These are phyloP conservation scores for Pollicipes pollicipes DNA, from an alignment of 1,140 invertebrate genomes.

Conservation along the genomic window DNA sequence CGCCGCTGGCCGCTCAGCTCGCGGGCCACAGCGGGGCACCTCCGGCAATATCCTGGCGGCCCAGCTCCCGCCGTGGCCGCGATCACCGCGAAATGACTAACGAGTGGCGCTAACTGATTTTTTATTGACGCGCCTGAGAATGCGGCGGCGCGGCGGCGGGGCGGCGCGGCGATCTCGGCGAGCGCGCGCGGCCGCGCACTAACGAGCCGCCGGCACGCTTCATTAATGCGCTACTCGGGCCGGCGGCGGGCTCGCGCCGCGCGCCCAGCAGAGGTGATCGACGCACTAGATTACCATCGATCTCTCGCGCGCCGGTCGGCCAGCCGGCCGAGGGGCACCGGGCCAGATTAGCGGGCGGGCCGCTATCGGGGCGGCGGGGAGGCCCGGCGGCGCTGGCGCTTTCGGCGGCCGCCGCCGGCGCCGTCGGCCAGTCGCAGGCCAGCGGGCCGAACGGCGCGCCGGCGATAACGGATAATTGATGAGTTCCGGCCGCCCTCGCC, in stretches of 20 bases:
- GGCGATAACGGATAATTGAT: neutral
- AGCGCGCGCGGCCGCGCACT: neutral
- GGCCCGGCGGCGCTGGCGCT: too few species aligned
- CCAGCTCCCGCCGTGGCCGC: too few species aligned
- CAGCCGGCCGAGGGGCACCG: neutral
- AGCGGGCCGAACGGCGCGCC: too few species aligned
- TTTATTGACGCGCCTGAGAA: neutral
- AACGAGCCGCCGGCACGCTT: neutral
- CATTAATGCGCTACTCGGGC: neutral
- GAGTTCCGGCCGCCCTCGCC: neutral
- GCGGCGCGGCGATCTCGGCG: too few species aligned
- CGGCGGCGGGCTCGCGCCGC: too few species aligned
- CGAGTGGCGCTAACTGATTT: neutral
- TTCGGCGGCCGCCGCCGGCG: too few species aligned
- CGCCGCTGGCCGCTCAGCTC: too few species aligned
- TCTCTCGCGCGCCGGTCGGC: neutral
- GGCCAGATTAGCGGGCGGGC: neutral
- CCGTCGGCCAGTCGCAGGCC: too few species aligned
- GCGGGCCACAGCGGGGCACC: too few species aligned
- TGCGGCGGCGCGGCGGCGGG: too few species aligned
- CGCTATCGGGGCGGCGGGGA: too few species aligned
- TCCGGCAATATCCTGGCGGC: neutral
- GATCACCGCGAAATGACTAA: neutral
- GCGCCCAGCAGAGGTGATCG: neutral
- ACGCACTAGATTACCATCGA: neutral